Evolutionary conservation across 1,140 invertebrate genomes (phyloP).

Genomic region (Ridgeia piscesae): DNA sequence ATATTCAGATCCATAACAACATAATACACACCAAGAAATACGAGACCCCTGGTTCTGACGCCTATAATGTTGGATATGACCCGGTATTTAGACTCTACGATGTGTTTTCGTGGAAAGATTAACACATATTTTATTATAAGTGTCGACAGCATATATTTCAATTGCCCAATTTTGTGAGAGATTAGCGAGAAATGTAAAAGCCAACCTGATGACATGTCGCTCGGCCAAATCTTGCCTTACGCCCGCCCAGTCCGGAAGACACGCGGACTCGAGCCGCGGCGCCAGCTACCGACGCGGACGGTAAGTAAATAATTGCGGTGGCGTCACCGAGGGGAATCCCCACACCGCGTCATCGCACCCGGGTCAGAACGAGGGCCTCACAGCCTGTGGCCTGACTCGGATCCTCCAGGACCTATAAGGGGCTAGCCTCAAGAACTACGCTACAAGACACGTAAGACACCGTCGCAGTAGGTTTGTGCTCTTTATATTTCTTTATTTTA

Average conservation of each 20-base stretch:
- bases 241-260: neutral
- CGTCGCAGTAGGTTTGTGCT: neutral
- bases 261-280: neutral
- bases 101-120: too few relatives aligned
- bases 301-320: conserved; percentile 1
- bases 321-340: neutral
- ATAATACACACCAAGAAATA: too few relatives aligned
- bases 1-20: too few relatives aligned
- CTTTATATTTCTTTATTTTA: too few relatives aligned
- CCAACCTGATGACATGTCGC: neutral
- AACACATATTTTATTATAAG: too few relatives aligned
- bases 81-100: too few relatives aligned
- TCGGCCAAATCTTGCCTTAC: neutral
- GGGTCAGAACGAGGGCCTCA: neutral
- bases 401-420: neutral
- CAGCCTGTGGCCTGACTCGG: neutral
- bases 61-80: too few relatives aligned
- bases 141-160: neutral
- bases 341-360: neutral
- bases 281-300: neutral
- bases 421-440: too few relatives aligned
- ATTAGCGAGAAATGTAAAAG: neutral
- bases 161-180: neutral
- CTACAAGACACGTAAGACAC: neutral
- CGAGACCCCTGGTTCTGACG: too few relatives aligned